Evolutionary conservation across 2,797 vertebrate species (phyloP), one percentile per base, ranked within the genome.

Genomic region (Falco concolor): DNA sequence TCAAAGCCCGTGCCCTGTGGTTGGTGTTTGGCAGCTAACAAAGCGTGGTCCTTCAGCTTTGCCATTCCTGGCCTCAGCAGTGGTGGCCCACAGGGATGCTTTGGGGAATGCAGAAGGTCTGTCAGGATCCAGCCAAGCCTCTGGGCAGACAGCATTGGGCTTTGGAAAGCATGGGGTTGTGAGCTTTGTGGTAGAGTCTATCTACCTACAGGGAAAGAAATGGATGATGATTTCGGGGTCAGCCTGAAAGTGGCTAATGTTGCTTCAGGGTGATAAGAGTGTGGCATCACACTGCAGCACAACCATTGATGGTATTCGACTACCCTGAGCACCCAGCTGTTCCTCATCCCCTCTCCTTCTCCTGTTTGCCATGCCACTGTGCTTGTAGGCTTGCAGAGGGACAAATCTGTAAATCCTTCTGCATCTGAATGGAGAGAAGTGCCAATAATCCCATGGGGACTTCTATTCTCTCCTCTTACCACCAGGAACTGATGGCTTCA

Each of bases 361-460:
- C 6, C 30, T 44, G 9, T 15, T n/a, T 16, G 5, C 36, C 28
- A 12, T 2, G 1, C 14, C 20, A 13, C 42, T 14, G 27, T 9
- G 30, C 36, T 28, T 20, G 25, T 8, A 17, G 25, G 15, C 8
- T 53, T 40, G n/a, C 30, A 27, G 61, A 25, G 30, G 44, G 34
- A 18, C 0, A 0, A 9, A 8, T 10, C 27, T 64, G 44, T 27
- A 63, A 24, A 30, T 9, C 36, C 32, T 23, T 40, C 34, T 36
- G 47, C 28, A 9, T 5, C n/a, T 21, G 52, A 86, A 17, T 4
- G 3, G 44, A 1, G 6, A 40, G 17, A 45, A 59, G 9, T 40
- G 24, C 22, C 2, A 15, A 5, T 8, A 19, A 44, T 65, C 13
- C 30, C 3, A 0, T 12, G 42, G 25, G 49, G 57, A 15, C 9